phyloP scores from a whole-genome alignment of 1,140 invertebrate species.

The Epicauta chinensis region DNA sequence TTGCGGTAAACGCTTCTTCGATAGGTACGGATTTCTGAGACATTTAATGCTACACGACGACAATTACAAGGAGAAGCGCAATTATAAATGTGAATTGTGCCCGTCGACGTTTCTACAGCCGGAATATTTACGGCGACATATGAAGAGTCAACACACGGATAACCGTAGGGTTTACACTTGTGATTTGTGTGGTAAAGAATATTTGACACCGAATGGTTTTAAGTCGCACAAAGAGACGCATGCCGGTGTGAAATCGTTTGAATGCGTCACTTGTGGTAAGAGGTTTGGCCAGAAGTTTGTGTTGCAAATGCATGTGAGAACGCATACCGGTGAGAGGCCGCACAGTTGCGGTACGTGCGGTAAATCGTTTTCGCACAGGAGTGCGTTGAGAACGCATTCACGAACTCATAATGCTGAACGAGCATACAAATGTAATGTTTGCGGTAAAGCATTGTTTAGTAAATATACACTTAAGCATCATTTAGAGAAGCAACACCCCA shows the following conservation, averaged over 20 bases:
- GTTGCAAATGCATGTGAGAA: conserved; percentile 65
- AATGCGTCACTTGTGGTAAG: conserved; percentile 26
- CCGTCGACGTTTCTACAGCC: conserved; percentile 15
- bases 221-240: conserved; percentile 20
- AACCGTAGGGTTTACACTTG: conserved; percentile 10
- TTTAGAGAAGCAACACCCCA: conserved; percentile 30
- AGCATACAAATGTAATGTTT: conserved; percentile 57
- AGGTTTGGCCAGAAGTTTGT: conserved; percentile 61
- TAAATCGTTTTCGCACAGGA: conserved; percentile 60
- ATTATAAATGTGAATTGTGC: conserved; percentile 37
- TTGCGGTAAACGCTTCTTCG: conserved; percentile 31
- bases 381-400: conserved; percentile 65
- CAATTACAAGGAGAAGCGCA: conserved; percentile 31
- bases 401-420: conserved; percentile 68
- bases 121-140: conserved; percentile 12
- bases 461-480: conserved; percentile 31
- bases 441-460: conserved; percentile 28
- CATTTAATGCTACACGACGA: conserved; percentile 29
- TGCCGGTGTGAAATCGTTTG: conserved; percentile 15
- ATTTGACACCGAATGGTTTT: conserved; percentile 15
- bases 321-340: conserved; percentile 74
- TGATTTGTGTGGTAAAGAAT: conserved; percentile 31
- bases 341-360: conserved; percentile 60
- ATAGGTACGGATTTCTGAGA: conserved; percentile 28
- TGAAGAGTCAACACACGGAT: conserved; percentile 12